Evolutionary conservation across 2,113 vertebrate genomes (phyloP).

Genomic region (Prolemur simus): DNA sequence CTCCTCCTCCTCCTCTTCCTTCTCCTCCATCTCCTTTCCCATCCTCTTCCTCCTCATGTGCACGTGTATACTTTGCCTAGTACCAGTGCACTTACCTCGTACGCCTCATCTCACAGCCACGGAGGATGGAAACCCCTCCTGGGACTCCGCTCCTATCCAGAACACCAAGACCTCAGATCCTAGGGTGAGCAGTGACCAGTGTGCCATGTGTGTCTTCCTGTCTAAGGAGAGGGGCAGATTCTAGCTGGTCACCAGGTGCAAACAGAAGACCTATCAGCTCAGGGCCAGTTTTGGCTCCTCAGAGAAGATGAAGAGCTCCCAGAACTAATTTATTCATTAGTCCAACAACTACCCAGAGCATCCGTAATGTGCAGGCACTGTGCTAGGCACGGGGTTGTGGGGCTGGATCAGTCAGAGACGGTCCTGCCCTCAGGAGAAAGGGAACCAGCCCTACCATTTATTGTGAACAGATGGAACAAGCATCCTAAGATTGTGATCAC

Average conservation of each 20-base stretch:
- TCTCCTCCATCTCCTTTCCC: too few relatives aligned
- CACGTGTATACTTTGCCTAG: rapidly evolving
- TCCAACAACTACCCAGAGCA: rapidly evolving
- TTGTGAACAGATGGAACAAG: not conserved
- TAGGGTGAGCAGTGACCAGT: rapidly evolving
- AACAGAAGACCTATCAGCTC: not conserved
- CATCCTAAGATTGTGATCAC: not conserved
- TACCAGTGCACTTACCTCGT: rapidly evolving
- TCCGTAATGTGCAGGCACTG: not conserved
- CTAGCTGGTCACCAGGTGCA: not conserved
- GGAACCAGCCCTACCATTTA: not conserved
- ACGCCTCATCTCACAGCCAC: not conserved
- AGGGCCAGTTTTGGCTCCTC: not conserved
- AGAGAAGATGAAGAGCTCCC: not conserved
- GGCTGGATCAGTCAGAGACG: rapidly evolving
- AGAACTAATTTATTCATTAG: not conserved
- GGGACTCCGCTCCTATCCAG: not conserved
- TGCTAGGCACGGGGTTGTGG: not conserved
- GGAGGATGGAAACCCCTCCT: rapidly evolving
- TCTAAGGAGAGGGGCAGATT: too few relatives aligned
- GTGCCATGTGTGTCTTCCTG: not conserved
- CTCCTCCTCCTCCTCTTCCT: too few relatives aligned
- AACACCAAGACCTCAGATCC: not conserved
- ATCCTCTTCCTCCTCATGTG: not conserved
- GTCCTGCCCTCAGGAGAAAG: not conserved